These are phyloP conservation scores for Chrysolina oricalcia DNA, from an alignment of 2,888 invertebrate species.

Conservation along the genomic window DNA sequence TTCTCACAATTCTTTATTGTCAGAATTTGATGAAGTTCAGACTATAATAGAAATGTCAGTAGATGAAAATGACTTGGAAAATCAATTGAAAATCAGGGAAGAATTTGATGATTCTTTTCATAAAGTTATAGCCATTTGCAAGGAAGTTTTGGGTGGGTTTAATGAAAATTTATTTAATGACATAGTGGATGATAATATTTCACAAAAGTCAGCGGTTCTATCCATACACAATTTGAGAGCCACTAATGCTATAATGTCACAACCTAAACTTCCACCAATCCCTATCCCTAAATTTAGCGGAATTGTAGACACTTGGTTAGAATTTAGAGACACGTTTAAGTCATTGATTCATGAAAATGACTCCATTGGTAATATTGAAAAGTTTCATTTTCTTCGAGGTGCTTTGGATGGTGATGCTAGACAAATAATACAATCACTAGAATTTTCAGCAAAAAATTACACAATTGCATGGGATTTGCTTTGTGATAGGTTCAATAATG, in stretches of 20 bases:
- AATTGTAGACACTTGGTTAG: too few relatives aligned
- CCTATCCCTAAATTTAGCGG: constrained; percentile 43
- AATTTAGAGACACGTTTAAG: constrained; percentile 31
- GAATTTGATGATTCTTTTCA: constrained; percentile 30
- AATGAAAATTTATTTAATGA: background rate
- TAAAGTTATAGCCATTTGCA: constrained; percentile 21
- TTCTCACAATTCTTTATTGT: constrained; percentile 15
- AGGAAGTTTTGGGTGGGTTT: constrained; percentile 10
- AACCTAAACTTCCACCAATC: constrained; percentile 31
- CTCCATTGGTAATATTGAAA: constrained; percentile 43
- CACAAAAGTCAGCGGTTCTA: background rate
- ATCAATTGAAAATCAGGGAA: constrained; percentile 22
- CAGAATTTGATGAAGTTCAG: constrained; percentile 30
- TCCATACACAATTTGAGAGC: constrained; percentile 17
- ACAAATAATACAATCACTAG: constrained; percentile 40
- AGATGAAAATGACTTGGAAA: constrained; percentile 21
- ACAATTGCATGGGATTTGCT: constrained; percentile 44
- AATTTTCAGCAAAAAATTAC: constrained; percentile 49
- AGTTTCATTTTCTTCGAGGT: constrained; percentile 45
- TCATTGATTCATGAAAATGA: too few relatives aligned
- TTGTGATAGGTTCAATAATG: constrained; percentile 46
- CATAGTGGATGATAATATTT: background rate
- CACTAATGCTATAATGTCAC: constrained; percentile 21
- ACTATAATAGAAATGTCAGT: constrained; percentile 24
- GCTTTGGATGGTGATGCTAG: constrained; percentile 40